A percentile compares a stretch with the other conserved stretches of the same genome.
Conservation (phyloP, 2,888 invertebrate genomes). For the Bellardia bayeri region DNA sequence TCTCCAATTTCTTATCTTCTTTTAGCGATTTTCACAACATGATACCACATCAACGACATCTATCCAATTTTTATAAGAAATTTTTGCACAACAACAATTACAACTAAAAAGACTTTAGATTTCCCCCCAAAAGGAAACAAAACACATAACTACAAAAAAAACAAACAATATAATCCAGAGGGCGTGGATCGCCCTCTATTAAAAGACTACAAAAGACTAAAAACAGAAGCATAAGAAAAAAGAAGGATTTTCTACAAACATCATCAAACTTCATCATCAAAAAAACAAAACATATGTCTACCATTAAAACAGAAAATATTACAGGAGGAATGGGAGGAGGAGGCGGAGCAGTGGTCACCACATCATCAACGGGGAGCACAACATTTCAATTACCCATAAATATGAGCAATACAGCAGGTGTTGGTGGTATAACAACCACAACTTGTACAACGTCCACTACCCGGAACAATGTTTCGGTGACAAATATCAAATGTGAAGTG, state of each 20-base stretch:
- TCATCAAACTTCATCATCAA: slow-evolving; percentile 5
- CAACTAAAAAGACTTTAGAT: slow-evolving; percentile 70
- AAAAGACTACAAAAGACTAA: slow-evolving; percentile 51
- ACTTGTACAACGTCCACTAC: slow-evolving; percentile 76
- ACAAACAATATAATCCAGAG: slow-evolving; percentile 45
- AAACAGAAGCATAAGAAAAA: slow-evolving; percentile 49
- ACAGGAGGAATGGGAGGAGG: slow-evolving; percentile 42
- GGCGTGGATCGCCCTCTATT: slow-evolving; percentile 69
- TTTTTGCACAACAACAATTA: slow-evolving; percentile 74
- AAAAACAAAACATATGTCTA: slow-evolving; percentile 70
- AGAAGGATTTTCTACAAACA: slow-evolving; percentile 42
- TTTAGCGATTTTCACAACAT: slow-evolving; percentile 78
- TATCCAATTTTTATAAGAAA: slow-evolving; percentile 81
- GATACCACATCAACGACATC: slow-evolving; percentile 82
- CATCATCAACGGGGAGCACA: slow-evolving; percentile 75
- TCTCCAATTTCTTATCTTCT: slow-evolving; percentile 25
- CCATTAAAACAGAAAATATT: slow-evolving; percentile 75
- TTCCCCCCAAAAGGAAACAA: slow-evolving; percentile 26
- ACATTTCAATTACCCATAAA: slow-evolving; percentile 73
- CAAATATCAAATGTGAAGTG: slow-evolving; percentile 88
- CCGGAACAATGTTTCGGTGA: slow-evolving; percentile 89
- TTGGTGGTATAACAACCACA: slow-evolving; percentile 60
- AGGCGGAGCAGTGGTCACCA: slow-evolving; percentile 63
- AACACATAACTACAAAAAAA: slow-evolving; percentile 2
- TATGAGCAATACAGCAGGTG: slow-evolving; percentile 75